A percentile compares a stretch with the other conserved stretches of the same genome.
phyloP scores from a whole-genome alignment of 1,140 invertebrate genomes.

The Pseudomyrmex sp. region DNA sequence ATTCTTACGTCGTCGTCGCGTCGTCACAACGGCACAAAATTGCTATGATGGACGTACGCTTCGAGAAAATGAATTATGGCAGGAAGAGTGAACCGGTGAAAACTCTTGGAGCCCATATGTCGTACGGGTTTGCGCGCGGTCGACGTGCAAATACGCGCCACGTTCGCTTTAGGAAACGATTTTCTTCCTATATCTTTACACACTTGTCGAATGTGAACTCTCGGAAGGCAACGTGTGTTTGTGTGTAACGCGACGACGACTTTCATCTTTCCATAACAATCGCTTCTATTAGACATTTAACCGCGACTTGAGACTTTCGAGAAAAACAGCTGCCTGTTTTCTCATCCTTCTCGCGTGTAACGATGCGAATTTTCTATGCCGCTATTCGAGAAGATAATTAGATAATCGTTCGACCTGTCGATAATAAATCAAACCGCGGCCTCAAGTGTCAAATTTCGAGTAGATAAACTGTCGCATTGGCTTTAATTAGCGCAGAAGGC shows the following conservation, averaged over 20 bases:
- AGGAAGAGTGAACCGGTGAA: slow-evolving; percentile 61
- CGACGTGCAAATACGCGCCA: slow-evolving; percentile 22
- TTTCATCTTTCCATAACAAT: slow-evolving; percentile 64
- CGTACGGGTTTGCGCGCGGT: slow-evolving; percentile 8
- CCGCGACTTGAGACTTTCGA: background rate
- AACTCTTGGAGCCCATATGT: slow-evolving; percentile 49
- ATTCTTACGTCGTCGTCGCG: slow-evolving; percentile 44
- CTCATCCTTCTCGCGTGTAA: background rate
- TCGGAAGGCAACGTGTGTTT: slow-evolving; percentile 11
- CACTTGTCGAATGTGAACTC: slow-evolving; percentile 50
- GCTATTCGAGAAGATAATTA: slow-evolving; percentile 3
- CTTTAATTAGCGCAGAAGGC: slow-evolving; percentile 32
- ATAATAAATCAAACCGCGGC: slow-evolving; percentile 2
- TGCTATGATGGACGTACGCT: slow-evolving; percentile 29
- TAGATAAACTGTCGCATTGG: slow-evolving; percentile 27
- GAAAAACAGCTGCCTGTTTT: slow-evolving; percentile 13
- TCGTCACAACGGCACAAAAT: slow-evolving; percentile 39
- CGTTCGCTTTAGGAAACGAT: slow-evolving; percentile 62
- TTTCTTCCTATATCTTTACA: slow-evolving; percentile 63
- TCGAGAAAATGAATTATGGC: slow-evolving; percentile 50
- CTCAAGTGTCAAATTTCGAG: background rate
- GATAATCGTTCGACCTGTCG: background rate
- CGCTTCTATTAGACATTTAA: slow-evolving; percentile 45
- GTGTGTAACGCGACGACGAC: slow-evolving; percentile 44
- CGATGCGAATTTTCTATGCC: background rate